These are phyloP conservation scores for Glaucopsyche alexis DNA, from an alignment of 2,888 invertebrate species.

Conservation along the genomic window DNA sequence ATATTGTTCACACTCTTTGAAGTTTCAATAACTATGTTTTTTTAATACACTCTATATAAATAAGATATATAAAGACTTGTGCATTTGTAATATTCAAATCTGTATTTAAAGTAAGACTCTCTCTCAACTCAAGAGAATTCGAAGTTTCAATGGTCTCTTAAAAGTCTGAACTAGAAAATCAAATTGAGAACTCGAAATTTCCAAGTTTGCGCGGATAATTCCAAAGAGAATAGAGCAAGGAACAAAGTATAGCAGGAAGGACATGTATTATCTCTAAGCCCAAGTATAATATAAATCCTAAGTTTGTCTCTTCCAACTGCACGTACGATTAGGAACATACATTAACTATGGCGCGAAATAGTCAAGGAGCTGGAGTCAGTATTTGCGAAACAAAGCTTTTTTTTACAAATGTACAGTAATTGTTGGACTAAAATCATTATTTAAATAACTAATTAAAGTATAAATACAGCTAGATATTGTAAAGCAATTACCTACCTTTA, in stretches of 20 bases:
- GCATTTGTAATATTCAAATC: neutral
- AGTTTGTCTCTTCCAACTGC: conserved; percentile 9
- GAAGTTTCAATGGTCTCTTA: conserved; percentile 5
- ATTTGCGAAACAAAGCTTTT: neutral
- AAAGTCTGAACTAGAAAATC: conserved; percentile 1
- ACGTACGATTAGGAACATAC: conserved; percentile 18
- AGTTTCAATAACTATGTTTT: no score
- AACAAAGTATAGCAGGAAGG: neutral
- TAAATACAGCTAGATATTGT: no score
- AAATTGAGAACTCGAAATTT: conserved; percentile 6
- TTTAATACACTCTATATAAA: no score
- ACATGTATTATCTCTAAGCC: conserved; percentile 5
- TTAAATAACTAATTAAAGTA: no score
- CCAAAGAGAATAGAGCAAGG: conserved; percentile 2
- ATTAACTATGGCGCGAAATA: conserved; percentile 5
- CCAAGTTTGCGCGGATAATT: conserved; percentile 12
- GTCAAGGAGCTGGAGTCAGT: neutral
- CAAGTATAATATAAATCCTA: conserved; percentile 12
- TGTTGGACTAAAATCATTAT: no score
- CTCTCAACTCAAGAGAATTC: neutral
- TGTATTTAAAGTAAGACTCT: no score
- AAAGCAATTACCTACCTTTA: no score
- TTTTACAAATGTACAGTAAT: no score
- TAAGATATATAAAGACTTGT: neutral
- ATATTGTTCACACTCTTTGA: no score